phyloP scores from a whole-genome alignment of 23 tunicate species.

The Styela plicata region DNA sequence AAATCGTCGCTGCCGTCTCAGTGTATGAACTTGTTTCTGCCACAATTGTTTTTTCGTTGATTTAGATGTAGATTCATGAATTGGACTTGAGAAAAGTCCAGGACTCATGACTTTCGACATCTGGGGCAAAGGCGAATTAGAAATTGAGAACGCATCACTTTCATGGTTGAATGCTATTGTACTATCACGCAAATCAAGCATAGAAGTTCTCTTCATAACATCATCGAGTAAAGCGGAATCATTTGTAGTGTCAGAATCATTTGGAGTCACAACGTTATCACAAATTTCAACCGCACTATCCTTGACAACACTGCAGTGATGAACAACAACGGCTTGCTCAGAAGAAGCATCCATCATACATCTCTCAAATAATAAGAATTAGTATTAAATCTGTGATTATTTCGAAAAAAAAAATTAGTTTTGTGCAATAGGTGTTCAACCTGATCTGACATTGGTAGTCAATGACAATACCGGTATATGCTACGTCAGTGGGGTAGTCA shows the following conservation, averaged over 20 bases:
- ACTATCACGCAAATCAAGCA: background rate
- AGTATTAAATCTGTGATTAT: too few relatives aligned
- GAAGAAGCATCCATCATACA: too few relatives aligned
- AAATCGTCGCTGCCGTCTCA: conserved; percentile 9
- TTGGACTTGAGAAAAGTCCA: conserved; percentile 23
- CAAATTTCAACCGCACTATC: too few relatives aligned
- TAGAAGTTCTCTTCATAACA: background rate
- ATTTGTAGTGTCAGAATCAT: background rate
- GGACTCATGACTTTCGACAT: background rate
- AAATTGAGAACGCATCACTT: background rate
- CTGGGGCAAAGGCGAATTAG: background rate
- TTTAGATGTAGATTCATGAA: background rate
- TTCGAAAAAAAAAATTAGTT: too few relatives aligned
- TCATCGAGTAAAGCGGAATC: background rate
- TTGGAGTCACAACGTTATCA: background rate
- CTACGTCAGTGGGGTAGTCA: too few relatives aligned
- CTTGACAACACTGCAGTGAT: too few relatives aligned
- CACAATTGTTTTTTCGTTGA: background rate
- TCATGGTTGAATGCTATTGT: background rate
- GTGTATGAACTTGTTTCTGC: background rate
- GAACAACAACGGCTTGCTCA: too few relatives aligned
- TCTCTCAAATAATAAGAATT: too few relatives aligned
- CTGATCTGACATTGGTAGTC: too few relatives aligned
- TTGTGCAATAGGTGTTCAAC: too few relatives aligned
- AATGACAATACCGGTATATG: too few relatives aligned